Evolutionary conservation across 2,888 invertebrate species (phyloP).

Genomic region (Drosophila picticornis): DNA sequence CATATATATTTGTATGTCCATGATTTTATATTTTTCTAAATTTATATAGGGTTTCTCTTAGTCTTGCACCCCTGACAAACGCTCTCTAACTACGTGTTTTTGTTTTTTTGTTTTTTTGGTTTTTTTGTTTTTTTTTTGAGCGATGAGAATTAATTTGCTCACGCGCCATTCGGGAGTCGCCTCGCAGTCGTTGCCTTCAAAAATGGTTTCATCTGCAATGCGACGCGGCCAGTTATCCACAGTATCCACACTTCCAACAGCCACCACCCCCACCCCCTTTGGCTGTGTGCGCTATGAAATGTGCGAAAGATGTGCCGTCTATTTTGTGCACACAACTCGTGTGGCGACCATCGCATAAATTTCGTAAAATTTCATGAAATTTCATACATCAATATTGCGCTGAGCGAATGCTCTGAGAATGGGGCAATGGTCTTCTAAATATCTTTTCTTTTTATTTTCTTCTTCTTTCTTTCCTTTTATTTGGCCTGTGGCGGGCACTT

Average conservation of each 20-base stretch:
- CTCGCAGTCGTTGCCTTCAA: constrained; percentile 34
- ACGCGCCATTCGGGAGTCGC: constrained; percentile 63
- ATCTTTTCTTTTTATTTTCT: constrained; percentile 1
- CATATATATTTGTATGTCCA: neutral
- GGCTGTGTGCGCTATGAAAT: constrained; percentile 30
- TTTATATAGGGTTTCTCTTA: constrained; percentile 5
- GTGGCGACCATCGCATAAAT: constrained; percentile 67
- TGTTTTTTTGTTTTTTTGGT: too few species aligned
- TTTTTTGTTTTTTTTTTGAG: constrained; percentile 20
- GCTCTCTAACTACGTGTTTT: neutral
- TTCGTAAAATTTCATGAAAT: constrained; percentile 69
- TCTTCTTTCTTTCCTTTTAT: neutral
- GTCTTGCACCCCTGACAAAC: neutral
- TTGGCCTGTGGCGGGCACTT: constrained; percentile 28
- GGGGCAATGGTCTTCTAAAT: constrained; percentile 12
- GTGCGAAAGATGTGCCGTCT: constrained; percentile 56
- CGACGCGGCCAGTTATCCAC: constrained; percentile 65
- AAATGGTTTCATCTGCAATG: constrained; percentile 77
- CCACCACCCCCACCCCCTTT: neutral
- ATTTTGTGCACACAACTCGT: constrained; percentile 59
- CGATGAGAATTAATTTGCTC: constrained; percentile 78
- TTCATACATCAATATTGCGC: constrained; percentile 68
- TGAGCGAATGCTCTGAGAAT: constrained; percentile 22
- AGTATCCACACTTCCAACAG: neutral
- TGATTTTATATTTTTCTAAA: neutral